A percentile compares a stretch with the other conserved stretches of the same genome.
phyloP scores from a whole-genome alignment of 2,888 invertebrate species.

The Cerastoderma edule region DNA sequence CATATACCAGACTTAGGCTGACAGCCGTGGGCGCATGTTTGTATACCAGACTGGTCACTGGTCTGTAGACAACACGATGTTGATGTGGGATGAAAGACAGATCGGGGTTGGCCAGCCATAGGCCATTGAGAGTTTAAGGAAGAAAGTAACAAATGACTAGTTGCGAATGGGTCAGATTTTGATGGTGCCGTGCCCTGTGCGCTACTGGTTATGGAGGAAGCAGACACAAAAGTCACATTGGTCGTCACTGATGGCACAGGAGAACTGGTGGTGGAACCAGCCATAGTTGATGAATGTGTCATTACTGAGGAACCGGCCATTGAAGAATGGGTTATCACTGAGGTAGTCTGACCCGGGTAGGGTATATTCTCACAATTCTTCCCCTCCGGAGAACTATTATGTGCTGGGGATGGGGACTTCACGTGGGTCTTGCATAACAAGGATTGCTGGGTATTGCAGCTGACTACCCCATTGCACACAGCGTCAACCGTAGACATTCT shows the following conservation, averaged over 20 bases:
- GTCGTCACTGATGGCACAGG: background rate
- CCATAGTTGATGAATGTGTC: conserved; percentile 7
- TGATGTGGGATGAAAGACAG: conserved; percentile 22
- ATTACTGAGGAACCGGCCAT: conserved; percentile 17
- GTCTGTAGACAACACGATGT: conserved; percentile 10
- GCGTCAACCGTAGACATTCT: too few relatives aligned
- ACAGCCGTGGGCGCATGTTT: conserved; percentile 6
- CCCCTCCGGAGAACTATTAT: background rate
- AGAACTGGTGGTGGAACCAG: background rate
- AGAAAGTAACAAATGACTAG: conserved; percentile 45
- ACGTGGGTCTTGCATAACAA: background rate
- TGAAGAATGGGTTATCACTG: conserved; percentile 15
- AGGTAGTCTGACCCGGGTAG: conserved; percentile 14
- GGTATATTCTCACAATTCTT: conserved; percentile 1
- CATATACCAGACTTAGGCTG: conserved; percentile 7
- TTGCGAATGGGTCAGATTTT: conserved; percentile 36
- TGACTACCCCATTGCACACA: background rate
- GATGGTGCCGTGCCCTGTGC: background rate
- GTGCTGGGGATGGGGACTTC: background rate
- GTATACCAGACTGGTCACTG: conserved; percentile 25
- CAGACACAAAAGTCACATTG: background rate
- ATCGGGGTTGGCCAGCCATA: background rate
- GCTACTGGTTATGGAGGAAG: background rate
- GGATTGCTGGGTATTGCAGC: background rate
- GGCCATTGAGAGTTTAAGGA: conserved; percentile 31